Evolutionary conservation across 2,888 invertebrate genomes (phyloP).

Genomic region (Lymantria dispar): DNA sequence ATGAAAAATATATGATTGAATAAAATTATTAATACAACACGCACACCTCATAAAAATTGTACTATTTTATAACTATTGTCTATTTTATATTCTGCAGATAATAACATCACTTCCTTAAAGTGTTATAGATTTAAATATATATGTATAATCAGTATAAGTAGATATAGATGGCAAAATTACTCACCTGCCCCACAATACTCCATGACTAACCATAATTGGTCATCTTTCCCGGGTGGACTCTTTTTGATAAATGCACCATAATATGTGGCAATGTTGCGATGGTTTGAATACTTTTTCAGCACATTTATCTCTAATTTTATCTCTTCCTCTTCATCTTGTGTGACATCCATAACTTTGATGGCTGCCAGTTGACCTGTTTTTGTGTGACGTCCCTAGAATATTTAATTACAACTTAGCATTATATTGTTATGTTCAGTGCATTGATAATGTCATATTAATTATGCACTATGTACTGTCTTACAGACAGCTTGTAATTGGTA

Average conservation of each 20-base stretch:
- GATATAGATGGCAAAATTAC: slow-evolving; percentile 19
- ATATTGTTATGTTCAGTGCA: background rate
- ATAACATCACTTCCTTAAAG: too few relatives aligned
- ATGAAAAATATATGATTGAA: too few relatives aligned
- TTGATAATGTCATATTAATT: background rate
- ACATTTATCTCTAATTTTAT: slow-evolving; percentile 99
- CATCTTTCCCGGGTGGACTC: slow-evolving; percentile 98
- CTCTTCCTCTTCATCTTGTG: slow-evolving; percentile 99
- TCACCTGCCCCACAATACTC: slow-evolving; percentile 99
- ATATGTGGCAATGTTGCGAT: slow-evolving; percentile 99
- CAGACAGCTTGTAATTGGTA: background rate
- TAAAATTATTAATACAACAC: too few relatives aligned
- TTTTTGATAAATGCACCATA: slow-evolving; percentile 99
- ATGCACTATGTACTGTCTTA: background rate
- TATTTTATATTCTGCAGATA: too few relatives aligned
- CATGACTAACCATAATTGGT: slow-evolving; percentile 99
- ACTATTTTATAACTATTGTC: too few relatives aligned
- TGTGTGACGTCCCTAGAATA: slow-evolving; percentile 96
- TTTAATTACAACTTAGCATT: background rate
- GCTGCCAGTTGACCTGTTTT: slow-evolving; percentile 99
- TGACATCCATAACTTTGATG: slow-evolving; percentile 99
- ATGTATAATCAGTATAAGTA: background rate
- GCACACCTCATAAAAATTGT: too few relatives aligned
- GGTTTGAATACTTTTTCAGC: slow-evolving; percentile 98
- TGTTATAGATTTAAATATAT: background rate